These are phyloP conservation scores for Engraulis encrasicolus DNA, from an alignment of 2,113 vertebrate species.

Conservation along the genomic window DNA sequence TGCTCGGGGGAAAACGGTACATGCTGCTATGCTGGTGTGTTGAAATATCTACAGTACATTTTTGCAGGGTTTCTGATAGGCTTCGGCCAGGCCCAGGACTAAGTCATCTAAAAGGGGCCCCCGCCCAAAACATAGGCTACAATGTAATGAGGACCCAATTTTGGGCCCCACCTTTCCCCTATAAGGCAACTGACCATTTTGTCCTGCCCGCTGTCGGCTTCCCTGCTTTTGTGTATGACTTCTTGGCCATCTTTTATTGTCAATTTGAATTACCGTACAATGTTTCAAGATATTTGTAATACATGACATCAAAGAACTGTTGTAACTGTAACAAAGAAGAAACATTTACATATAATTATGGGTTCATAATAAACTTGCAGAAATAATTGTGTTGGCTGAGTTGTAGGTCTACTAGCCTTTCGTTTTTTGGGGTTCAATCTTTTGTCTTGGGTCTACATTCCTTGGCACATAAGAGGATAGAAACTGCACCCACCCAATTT, in stretches of 20 bases:
- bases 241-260: not conserved
- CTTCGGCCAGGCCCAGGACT: no score
- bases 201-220: no score
- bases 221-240: not conserved
- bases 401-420: not conserved
- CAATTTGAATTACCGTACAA: not conserved
- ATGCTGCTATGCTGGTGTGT: no score
- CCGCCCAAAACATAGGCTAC: no score
- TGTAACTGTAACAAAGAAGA: no score
- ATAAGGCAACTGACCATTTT: no score
- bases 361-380: not conserved
- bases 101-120: no score
- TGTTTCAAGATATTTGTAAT: not conserved
- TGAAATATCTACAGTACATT: no score
- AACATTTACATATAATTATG: conserved; percentile 1
- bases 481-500: not conserved
- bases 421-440: not conserved
- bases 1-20: no score
- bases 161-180: no score
- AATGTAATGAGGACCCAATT: no score
- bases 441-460: not conserved
- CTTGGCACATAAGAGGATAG: not conserved
- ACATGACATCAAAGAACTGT: not conserved
- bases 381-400: not conserved
- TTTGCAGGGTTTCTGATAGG: no score